Base-by-base conservation (phyloP, 2,888 invertebrate genomes). In the Leptothorax acervorum region DNA sequence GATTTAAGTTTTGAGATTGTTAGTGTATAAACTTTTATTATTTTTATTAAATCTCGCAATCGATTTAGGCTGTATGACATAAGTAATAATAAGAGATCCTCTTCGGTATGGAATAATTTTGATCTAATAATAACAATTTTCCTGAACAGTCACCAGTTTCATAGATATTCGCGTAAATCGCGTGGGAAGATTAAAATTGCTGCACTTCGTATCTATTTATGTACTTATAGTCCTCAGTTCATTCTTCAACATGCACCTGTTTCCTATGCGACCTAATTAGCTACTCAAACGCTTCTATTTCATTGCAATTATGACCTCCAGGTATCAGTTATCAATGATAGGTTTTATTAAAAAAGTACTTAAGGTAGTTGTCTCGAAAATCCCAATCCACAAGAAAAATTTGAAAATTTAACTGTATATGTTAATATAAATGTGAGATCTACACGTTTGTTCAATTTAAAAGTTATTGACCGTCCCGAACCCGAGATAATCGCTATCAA, bases 211-310 rank as follows among this genome's bases (percentile, higher is more conserved):
- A 31, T 63, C n/a, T 60, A 57, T 71, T 71, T 62, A 71, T 51
- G 60, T 60, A n/a, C n/a, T n/a, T n/a, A 23, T 48, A 70, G 2
- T 73, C 18, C 15, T 79, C 28, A 51, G 70, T 79, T 15, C 35
- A 57, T 73, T 62, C n/a, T 51, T 71, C n/a, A 79, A 48, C 9
- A 48, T 48, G 39, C 28, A 81, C 18, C 39, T 73, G 51, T 73
- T 79, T 71, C 39, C 35, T 81, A 73, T 51, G 51, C 48, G 18
- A 51, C 39, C 23, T 23, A 51, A n/a, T n/a, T n/a, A 18, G 28
- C 31, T 79, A 12, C 3, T 57, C 11, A 53, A 11, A 18, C 18
- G 4, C 3, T 48, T 48, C 12, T 48, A 12, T 8, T 39, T 81
- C 5, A 5, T 65, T 63, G 18, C 28, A 35, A 75, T 62, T 39